Conservation (phyloP, 2,888 invertebrate species). For the Scelioninae gen. 1 region DNA sequence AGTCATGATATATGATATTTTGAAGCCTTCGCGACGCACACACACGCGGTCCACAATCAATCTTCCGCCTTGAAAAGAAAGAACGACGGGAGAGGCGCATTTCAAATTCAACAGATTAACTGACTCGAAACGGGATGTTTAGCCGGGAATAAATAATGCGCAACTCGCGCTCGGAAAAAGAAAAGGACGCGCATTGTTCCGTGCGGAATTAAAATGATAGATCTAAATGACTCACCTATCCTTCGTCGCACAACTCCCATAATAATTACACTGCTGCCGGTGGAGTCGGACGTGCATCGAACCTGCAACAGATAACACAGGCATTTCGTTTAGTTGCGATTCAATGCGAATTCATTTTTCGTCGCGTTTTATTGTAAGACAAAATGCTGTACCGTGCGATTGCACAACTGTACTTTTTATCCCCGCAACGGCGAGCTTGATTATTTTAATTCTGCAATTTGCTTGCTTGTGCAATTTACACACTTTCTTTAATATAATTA, state of each 20-base stretch:
- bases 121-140: constrained; percentile 56
- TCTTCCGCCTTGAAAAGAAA: constrained; percentile 55
- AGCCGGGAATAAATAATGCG: constrained; percentile 63
- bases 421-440: neutral
- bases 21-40: constrained; percentile 45
- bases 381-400: constrained; percentile 7
- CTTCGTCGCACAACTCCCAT: constrained; percentile 49
- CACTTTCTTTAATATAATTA: constrained; percentile 19
- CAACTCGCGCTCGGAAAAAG: constrained; percentile 1
- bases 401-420: neutral
- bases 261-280: no score
- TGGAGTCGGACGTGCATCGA: constrained; percentile 30
- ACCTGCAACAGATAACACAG: constrained; percentile 44
- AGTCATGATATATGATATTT: constrained; percentile 60
- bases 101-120: constrained; percentile 65
- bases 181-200: constrained; percentile 43
- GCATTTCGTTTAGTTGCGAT: constrained; percentile 34
- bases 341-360: constrained; percentile 32
- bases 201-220: constrained; percentile 50
- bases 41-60: constrained; percentile 43
- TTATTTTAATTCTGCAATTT: neutral
- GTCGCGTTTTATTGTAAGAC: constrained; percentile 1
- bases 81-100: constrained; percentile 31
- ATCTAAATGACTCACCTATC: constrained; percentile 59
- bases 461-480: neutral